Evolutionary conservation across 2,113 vertebrate species (phyloP).

Genomic region (Smithornis capensis): DNA sequence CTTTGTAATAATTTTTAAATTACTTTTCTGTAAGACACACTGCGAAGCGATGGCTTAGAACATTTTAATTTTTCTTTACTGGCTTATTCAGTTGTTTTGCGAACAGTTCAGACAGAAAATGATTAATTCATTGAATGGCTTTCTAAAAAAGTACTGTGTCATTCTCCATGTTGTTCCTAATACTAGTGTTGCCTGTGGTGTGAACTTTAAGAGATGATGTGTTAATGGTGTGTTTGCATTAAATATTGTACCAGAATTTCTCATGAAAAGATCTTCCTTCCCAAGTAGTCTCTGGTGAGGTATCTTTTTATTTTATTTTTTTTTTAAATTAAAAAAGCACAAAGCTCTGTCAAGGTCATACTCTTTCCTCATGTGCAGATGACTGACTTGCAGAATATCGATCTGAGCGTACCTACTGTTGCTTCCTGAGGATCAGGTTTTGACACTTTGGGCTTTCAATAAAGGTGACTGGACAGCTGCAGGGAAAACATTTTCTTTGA

Average conservation of each 20-base stretch:
- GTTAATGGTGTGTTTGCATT: not conserved
- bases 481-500: not conserved
- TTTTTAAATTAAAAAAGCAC: not conserved
- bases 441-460: not conserved
- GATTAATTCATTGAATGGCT: not conserved
- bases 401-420: not conserved
- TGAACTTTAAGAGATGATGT: not conserved
- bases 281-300: not conserved
- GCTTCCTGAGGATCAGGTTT: not conserved
- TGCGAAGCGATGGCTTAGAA: conserved; percentile 7
- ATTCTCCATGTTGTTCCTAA: not conserved
- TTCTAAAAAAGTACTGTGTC: not conserved
- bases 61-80: conserved; percentile 35
- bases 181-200: not conserved
- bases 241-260: not conserved
- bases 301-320: too few relatives aligned
- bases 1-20: conserved; percentile 50
- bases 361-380: fast-evolving
- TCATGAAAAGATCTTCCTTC: not conserved
- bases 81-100: conserved; percentile 24
- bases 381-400: not conserved
- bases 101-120: not conserved
- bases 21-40: conserved; percentile 34
- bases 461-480: not conserved
- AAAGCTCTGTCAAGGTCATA: not conserved